phyloP scores from a whole-genome alignment of 2,888 invertebrate species.

The Phania funesta region DNA sequence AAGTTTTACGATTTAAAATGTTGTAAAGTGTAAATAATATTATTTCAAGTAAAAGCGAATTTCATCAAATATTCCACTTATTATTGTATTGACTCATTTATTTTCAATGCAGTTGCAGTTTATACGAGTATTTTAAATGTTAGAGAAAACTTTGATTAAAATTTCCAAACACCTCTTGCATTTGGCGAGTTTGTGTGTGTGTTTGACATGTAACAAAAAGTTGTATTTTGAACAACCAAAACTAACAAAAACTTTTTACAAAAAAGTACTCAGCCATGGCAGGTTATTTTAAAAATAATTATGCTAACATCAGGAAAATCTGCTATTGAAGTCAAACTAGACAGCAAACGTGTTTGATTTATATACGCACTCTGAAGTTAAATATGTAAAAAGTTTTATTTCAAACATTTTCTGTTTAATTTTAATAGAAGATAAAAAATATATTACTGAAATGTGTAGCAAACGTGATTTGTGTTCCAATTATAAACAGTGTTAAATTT shows the following conservation, averaged over 20 bases:
- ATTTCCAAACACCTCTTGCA: neutral
- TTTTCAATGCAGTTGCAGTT: neutral
- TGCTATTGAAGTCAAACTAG: neutral
- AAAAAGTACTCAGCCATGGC: neutral
- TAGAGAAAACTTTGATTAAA: neutral
- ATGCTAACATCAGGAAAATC: neutral
- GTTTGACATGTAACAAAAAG: slow-evolving; percentile 1
- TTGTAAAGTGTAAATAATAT: neutral
- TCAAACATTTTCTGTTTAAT: no score
- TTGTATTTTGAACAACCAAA: neutral
- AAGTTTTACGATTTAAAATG: neutral
- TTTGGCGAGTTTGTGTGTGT: neutral
- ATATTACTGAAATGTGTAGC: no score
- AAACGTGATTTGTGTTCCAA: no score
- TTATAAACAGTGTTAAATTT: no score
- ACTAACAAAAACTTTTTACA: neutral
- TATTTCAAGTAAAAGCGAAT: neutral
- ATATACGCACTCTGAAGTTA: no score
- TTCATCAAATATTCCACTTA: neutral
- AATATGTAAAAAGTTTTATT: no score
- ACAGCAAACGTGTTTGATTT: no score
- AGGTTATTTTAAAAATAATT: neutral
- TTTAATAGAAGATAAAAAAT: no score
- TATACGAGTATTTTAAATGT: neutral
- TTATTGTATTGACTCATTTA: neutral